Evolutionary conservation across 1,140 invertebrate genomes (phyloP), one percentile per base, ranked within the genome.

Genomic region (Nephila pilipes): DNA sequence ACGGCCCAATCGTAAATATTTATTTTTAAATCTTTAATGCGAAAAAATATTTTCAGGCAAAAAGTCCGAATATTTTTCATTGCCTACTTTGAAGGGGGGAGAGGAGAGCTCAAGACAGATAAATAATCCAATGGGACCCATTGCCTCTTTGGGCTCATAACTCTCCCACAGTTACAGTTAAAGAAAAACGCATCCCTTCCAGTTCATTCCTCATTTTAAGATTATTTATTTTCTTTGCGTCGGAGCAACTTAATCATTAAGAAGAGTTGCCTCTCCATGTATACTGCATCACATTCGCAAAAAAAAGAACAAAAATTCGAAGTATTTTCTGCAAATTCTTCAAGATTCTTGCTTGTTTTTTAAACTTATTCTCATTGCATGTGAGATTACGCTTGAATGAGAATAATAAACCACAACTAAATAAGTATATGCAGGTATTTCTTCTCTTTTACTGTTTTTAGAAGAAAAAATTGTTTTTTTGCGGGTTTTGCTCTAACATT

Each of bases 71-170:
- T 75, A 75, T 75, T 75, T 75, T 36, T 75, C 69, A 75, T 75
- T 75, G 69, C 3, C 69, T 75, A 32, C 29, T 75, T 75, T 18
- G 25, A 29, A 36, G 2, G 16, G 16, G 29, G 29, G 14, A 4
- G 14, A 32, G 32, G 32, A 18, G 29, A 29, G 29, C 25, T 6
- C 14, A 2, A 18, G 32, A 36, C 69, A 75, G 29, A 75, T 75
- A 75, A 75, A 75, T 75, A 75, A 75, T 75, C 69, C 69, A 75
- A 75, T 75, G 69, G 69, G 69, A 75, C 69, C 69, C 69, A 75
- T 75, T 75, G 69, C 69, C 3, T 18, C 69, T 75, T 18, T 1
- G 18, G 16, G 69, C 69, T 75, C 69, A 75, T 75, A 75, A 75
- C 16, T 75, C 69, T 32, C 14, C 29, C 32, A 75, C 69, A 75